A percentile compares a stretch with the other conserved stretches of the same genome.
phyloP scores from a whole-genome alignment of 2,113 vertebrate species.

The Synchiropus splendidus region DNA sequence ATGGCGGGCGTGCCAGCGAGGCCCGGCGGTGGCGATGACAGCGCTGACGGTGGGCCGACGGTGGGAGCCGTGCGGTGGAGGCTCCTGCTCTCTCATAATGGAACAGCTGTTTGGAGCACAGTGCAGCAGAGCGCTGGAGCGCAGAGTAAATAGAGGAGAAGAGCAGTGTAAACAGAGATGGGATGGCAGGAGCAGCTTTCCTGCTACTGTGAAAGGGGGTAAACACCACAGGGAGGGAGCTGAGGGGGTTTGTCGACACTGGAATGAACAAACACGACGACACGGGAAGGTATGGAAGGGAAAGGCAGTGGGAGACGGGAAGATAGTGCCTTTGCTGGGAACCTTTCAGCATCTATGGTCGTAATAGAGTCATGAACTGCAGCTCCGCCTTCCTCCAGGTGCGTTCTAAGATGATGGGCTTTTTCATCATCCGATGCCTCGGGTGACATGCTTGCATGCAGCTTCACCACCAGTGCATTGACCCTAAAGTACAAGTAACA shows the following conservation, averaged over 20 bases:
- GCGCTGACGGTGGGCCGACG: constrained; percentile 36
- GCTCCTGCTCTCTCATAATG: constrained; percentile 47
- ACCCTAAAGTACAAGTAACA: no score
- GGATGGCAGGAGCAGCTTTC: constrained; percentile 48
- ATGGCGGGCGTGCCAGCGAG: constrained; percentile 35
- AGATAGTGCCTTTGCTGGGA: no score
- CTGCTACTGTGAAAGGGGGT: constrained; percentile 45
- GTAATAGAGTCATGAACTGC: no score
- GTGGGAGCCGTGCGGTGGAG: constrained; percentile 36
- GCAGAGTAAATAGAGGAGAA: constrained; percentile 63
- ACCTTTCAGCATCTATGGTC: no score
- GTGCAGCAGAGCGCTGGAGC: constrained; percentile 45
- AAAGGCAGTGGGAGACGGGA: neutral
- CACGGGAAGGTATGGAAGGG: constrained; percentile 17
- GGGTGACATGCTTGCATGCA: no score
- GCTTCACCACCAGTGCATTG: no score
- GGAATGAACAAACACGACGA: constrained; percentile 48
- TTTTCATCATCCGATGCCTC: no score
- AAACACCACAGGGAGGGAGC: constrained; percentile 52
- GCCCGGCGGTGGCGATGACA: constrained; percentile 28
- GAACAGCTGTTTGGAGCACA: constrained; percentile 60
- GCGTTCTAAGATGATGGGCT: no score
- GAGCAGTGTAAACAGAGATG: constrained; percentile 64
- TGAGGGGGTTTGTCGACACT: constrained; percentile 31
- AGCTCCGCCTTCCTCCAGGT: no score